Base-by-base conservation (phyloP, 1,140 invertebrate species). In the Pinna nobilis region DNA sequence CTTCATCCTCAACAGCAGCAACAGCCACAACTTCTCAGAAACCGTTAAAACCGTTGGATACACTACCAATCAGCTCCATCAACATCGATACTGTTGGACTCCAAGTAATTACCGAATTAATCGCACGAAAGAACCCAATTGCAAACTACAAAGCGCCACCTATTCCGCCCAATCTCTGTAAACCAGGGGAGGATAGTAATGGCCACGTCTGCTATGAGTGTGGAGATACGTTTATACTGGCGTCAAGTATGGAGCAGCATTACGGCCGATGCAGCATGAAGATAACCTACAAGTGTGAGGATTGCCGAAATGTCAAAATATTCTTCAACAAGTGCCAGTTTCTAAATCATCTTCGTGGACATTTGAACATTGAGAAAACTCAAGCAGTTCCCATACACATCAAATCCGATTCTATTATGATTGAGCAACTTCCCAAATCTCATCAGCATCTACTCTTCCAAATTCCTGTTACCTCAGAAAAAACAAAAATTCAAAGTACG, bases 291-390 rank as follows among this genome's bases (percentile, higher is more conserved):
- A 79, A 80, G 35, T 87, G 86, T 82, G 81, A 84, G 44, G 69
- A 73, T 35, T 87, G 86, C 65, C 71, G 76, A 35, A 69, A 20
- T 41, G 47, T 68, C 9, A 60, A 82, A 30, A 67, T 78, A 7
- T 87, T 85, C 73, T 82, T 84, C 44, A 87, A 87, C 68, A 82
- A 85, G 49, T 85, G 84, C 70, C 77, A 82, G 35, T 69, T 84
- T 30, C 53, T 81, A 23, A 71, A 73, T 30, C 81, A 82, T 68
- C 37, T 82, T 15, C 53, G 81, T 5, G 67, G 68, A 25, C 81
- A 82, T 76, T 63, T 81, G 49, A 81, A 81, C 50, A 81, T 81
- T 25, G 74, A 73, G 18, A 76, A 78, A 59, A 70, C 74, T 28
- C 70, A 78, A 49, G 79, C 79, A 32, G 79, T 81, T 5, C 76